Conservation (phyloP, 2,113 vertebrate species). For the Malurus alboscapulatus region DNA sequence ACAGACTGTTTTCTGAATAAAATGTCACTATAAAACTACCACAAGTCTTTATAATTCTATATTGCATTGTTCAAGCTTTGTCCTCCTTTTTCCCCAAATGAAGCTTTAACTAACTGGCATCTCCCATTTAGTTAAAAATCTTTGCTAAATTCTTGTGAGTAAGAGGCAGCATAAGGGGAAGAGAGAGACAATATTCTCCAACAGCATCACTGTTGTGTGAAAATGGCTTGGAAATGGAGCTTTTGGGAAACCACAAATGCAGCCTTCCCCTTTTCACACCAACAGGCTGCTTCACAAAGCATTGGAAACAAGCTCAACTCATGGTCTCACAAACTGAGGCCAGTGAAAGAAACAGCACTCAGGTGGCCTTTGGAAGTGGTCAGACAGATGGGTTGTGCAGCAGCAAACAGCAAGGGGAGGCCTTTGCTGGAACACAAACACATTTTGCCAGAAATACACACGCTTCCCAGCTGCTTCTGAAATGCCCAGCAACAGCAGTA, state of each 20-base stretch:
- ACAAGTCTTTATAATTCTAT: background rate
- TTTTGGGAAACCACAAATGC: background rate
- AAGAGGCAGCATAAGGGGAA: rapidly evolving
- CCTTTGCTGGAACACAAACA: background rate
- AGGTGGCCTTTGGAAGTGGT: background rate
- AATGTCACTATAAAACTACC: conserved; percentile 29
- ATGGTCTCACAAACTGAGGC: rapidly evolving
- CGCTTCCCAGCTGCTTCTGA: background rate
- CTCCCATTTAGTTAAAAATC: background rate
- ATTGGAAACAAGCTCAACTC: background rate
- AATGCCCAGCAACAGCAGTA: background rate
- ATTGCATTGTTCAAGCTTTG: background rate
- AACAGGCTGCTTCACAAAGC: background rate
- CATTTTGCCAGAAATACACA: background rate
- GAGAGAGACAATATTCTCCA: background rate
- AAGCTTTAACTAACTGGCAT: background rate
- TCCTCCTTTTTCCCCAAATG: background rate
- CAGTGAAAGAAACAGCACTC: rapidly evolving
- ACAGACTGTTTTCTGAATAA: conserved; percentile 43
- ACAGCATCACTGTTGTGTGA: background rate
- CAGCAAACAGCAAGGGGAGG: background rate
- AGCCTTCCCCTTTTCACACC: background rate
- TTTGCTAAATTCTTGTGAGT: background rate
- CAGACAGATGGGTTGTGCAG: rapidly evolving
- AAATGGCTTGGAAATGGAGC: rapidly evolving